Conservation (phyloP, 2,888 invertebrate genomes). For the Rhaphigaster nebulosa region DNA sequence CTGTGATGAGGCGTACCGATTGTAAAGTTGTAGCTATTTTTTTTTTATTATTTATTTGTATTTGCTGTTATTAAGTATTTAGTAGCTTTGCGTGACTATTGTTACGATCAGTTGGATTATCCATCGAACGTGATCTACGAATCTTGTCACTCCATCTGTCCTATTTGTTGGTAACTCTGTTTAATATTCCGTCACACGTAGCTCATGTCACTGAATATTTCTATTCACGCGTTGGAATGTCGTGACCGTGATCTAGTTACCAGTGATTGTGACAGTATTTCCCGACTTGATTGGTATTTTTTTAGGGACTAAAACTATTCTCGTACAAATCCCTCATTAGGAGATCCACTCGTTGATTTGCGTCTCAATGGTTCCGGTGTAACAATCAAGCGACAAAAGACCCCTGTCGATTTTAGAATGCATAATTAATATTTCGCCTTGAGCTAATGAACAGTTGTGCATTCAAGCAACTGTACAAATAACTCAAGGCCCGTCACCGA, state of each 20-base stretch:
- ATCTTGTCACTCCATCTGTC: neutral
- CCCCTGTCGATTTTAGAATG: conserved; percentile 44
- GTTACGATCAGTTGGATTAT: no score
- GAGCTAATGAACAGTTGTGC: conserved; percentile 23
- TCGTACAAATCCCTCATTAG: neutral
- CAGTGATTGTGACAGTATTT: neutral
- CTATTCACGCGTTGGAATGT: neutral
- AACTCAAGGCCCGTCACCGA: neutral
- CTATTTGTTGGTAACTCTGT: neutral
- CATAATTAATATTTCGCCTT: conserved; percentile 46
- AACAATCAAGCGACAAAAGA: conserved; percentile 9
- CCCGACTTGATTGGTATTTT: neutral
- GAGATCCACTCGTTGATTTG: neutral
- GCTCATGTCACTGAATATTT: neutral
- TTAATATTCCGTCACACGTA: neutral
- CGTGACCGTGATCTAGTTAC: neutral
- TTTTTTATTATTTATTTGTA: no score
- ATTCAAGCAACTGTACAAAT: conserved; percentile 53
- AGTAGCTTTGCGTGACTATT: no score
- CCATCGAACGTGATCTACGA: neutral
- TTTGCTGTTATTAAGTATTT: no score
- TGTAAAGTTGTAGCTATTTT: no score
- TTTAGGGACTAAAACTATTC: neutral
- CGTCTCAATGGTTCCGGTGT: neutral
- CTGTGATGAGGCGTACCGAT: no score